phyloP scores from a whole-genome alignment of 2,797 vertebrate species.

The Gephyroberyx darwinii region DNA sequence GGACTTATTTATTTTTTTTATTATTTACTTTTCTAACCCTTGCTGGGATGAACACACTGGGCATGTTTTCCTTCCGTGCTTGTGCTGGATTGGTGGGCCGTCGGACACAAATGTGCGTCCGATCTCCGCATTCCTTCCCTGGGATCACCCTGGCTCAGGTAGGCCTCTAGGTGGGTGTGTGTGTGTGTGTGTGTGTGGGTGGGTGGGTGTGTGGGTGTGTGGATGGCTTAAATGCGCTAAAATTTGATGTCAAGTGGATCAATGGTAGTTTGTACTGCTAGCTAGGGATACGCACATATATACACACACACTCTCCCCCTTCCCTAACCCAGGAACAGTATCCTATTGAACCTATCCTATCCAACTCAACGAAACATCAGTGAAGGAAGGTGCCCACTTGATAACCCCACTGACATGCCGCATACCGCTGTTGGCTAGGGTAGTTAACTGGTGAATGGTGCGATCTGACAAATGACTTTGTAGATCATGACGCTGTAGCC shows the following conservation, averaged over 20 bases:
- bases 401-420: too few relatives aligned
- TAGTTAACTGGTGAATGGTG: too few relatives aligned
- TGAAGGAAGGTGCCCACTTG: too few relatives aligned
- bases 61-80: constrained; percentile 60
- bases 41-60: constrained; percentile 66
- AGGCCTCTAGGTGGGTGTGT: constrained; percentile 8
- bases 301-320: too few relatives aligned
- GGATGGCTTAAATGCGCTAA: not conserved
- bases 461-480: too few relatives aligned
- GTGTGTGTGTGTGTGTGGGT: not conserved
- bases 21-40: constrained; percentile 1
- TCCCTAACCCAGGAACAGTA: too few relatives aligned
- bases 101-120: constrained; percentile 45
- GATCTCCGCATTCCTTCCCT: constrained; percentile 49
- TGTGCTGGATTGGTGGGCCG: constrained; percentile 61
- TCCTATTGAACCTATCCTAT: too few relatives aligned
- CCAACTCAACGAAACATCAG: too few relatives aligned
- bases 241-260: not conserved
- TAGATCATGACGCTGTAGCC: too few relatives aligned
- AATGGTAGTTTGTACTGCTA: not conserved
- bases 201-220: too few relatives aligned
- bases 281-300: too few relatives aligned
- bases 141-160: constrained; percentile 82
- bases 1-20: constrained; percentile 11
- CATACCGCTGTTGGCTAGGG: too few relatives aligned